Evolutionary conservation across 2,113 vertebrate genomes (phyloP), one percentile per base, ranked within the genome.

Genomic region (Amblyopsis rosae): DNA sequence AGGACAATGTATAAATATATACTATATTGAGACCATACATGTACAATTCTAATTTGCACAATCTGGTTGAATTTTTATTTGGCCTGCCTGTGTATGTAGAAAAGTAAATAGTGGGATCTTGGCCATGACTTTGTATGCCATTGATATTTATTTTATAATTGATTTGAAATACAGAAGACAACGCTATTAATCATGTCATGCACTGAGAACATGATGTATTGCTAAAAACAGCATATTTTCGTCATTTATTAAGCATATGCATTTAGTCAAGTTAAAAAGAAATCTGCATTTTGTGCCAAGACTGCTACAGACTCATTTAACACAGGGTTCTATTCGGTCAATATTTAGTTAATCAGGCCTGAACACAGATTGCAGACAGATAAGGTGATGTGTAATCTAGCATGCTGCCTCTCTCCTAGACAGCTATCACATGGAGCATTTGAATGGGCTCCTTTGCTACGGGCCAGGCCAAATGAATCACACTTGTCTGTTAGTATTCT

Each of bases 401-500:
- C 78, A 84, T 67, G 81, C 68, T 83, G 83, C 83, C 62, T 82
- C 55, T 86, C 79, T 83, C 77, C 86, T 64, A 78, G 80, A 84
- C 82, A 73, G 69, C 83, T 83, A 86, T 89, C 84, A 74, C 76
- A 68, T 12, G 51, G 19, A 15, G 72, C 67, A 58, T 86, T 72
- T 87, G 77, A 87, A 87, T 82, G 67, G 79, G 70, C 71, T 85
- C 82, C 83, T 82, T 74, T 75, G 76, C 68, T 62, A 64, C 16
- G 79, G 49, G 85, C 70, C 72, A 3, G 33, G 82, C 72, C 76
- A 84, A 85, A 90, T 87, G 84, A 91, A 89, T 91, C 88, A 85
- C 87, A 89, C 80, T 78, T 71, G 79, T 89, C 81, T 85, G 89
- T 91, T 90, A 91, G 90, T 91, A 91, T 91, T 85, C 88, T 80